Evolutionary conservation across 2,888 invertebrate genomes (phyloP).

Genomic region (Eulithis prunata): DNA sequence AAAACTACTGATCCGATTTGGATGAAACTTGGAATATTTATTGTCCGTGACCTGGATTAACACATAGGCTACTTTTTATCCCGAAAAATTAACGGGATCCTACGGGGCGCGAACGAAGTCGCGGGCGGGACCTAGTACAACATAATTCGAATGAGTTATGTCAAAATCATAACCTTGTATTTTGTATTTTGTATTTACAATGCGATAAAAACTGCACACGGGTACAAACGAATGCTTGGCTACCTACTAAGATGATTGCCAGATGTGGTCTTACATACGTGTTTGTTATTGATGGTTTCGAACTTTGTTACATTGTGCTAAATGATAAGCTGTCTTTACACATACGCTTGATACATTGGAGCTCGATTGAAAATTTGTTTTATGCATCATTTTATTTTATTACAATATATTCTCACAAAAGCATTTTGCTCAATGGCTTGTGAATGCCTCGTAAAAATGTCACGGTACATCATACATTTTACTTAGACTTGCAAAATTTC

Average conservation of each 20-base stretch:
- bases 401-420: slow-evolving; percentile 28
- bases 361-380: slow-evolving; percentile 8
- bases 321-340: slow-evolving; percentile 1
- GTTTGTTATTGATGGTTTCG: background rate
- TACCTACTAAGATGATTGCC: background rate
- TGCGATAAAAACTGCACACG: too few relatives aligned
- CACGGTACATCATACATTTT: slow-evolving; percentile 42
- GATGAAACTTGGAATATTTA: too few relatives aligned
- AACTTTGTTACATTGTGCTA: slow-evolving; percentile 6
- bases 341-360: slow-evolving; percentile 1
- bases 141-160: background rate
- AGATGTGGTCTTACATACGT: background rate
- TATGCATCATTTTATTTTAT: slow-evolving; percentile 29
- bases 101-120: too few relatives aligned
- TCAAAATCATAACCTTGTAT: too few relatives aligned
- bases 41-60: too few relatives aligned
- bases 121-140: too few relatives aligned
- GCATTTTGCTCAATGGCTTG: slow-evolving; percentile 40
- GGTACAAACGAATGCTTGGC: too few relatives aligned
- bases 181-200: too few relatives aligned
- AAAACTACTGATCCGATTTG: too few relatives aligned
- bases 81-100: too few relatives aligned
- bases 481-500: slow-evolving; percentile 24
- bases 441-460: slow-evolving; percentile 38
- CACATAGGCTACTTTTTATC: too few relatives aligned